Percentiles rank a stretch among this genome's conserved stretches.
Evolutionary conservation across 2,888 invertebrate species (phyloP).

Genomic region (Linnaemya tessellans): DNA sequence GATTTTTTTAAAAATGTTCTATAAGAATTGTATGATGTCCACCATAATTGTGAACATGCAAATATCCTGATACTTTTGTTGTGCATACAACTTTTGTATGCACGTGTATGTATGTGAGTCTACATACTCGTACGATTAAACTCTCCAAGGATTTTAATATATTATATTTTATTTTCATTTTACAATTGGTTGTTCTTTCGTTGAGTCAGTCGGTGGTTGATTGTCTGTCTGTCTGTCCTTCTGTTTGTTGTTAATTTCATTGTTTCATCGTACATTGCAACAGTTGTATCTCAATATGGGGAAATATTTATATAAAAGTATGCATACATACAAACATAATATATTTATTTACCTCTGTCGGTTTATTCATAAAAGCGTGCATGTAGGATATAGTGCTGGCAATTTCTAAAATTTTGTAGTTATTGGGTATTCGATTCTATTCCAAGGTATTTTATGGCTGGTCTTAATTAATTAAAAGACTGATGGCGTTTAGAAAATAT

Average conservation of each 20-base stretch:
- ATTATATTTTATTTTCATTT: conserved; percentile 52
- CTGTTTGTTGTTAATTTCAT: conserved; percentile 61
- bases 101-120: too few relatives aligned
- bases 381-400: neutral
- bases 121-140: neutral
- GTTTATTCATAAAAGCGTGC: neutral
- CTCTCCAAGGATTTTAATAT: conserved; percentile 50
- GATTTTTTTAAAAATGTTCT: neutral
- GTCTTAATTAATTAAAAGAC: too few relatives aligned
- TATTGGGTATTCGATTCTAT: too few relatives aligned
- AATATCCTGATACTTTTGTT: conserved; percentile 41
- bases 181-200: conserved; percentile 32
- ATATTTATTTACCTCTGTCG: neutral
- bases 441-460: too few relatives aligned
- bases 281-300: conserved; percentile 55
- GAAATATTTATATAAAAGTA: conserved; percentile 7
- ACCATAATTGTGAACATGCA: conserved; percentile 20
- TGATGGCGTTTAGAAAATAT: too few relatives aligned
- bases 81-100: neutral
- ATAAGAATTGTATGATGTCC: neutral
- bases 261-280: conserved; percentile 59
- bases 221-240: conserved; percentile 40
- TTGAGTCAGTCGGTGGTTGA: conserved; percentile 57
- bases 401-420: too few relatives aligned
- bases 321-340: neutral